Conservation (phyloP, 2,888 invertebrate species). For the Eurytoma californica region DNA sequence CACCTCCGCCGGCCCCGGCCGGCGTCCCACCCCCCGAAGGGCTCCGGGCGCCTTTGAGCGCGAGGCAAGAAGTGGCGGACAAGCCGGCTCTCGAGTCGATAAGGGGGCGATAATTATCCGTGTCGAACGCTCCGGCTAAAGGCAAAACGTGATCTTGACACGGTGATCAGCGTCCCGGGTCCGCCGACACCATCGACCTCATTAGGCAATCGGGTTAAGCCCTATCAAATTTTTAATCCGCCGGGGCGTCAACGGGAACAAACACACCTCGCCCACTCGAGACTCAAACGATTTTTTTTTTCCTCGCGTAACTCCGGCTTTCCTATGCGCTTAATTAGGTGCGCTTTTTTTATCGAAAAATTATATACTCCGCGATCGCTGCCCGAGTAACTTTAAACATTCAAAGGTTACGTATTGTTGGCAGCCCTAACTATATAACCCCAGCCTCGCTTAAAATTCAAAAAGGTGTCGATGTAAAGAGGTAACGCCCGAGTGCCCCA, state of each 20-base stretch:
- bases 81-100: conserved; percentile 46
- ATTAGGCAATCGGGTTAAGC: conserved; percentile 61
- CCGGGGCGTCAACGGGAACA: neutral
- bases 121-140: conserved; percentile 53
- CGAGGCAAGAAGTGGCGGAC: conserved; percentile 34
- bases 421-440: neutral
- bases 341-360: neutral
- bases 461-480: conserved; percentile 1
- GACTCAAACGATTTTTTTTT: neutral
- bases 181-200: conserved; percentile 55
- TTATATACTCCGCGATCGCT: no score
- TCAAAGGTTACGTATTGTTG: no score
- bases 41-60: conserved; percentile 1
- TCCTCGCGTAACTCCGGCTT: neutral
- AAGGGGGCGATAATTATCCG: conserved; percentile 50
- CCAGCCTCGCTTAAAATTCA: neutral
- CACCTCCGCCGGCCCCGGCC: neutral
- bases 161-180: conserved; percentile 57
- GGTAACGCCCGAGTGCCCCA: neutral
- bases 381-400: no score
- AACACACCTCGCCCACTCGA: neutral
- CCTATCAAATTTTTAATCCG: conserved; percentile 47
- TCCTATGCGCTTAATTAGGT: neutral
- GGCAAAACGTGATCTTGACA: conserved; percentile 59
- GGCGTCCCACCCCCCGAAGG: neutral